Conservation (phyloP, 2,113 vertebrate genomes). For the Syrrhaptes paradoxus region DNA sequence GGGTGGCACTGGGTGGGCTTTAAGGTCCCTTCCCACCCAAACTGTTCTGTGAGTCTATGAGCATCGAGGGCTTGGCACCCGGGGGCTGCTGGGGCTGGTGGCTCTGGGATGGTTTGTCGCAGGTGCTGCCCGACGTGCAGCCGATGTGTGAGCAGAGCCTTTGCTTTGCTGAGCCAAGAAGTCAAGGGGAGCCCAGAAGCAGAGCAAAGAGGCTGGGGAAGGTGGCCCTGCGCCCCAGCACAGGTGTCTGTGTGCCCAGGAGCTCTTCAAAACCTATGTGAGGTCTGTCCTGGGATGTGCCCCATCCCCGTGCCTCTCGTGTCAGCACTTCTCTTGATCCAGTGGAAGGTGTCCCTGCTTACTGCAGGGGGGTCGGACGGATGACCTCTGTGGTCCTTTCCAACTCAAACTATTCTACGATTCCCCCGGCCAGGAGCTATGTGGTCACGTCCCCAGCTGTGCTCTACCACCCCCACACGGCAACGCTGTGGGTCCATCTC, state of each 20-base stretch:
- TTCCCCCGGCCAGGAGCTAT: background rate
- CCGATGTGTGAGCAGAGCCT: background rate
- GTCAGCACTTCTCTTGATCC: background rate
- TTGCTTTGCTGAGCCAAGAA: background rate
- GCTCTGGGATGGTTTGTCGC: background rate
- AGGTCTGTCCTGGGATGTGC: background rate
- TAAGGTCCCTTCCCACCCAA: no score
- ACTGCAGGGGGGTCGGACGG: no score
- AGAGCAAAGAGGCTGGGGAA: background rate
- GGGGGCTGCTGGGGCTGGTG: background rate
- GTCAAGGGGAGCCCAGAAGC: background rate
- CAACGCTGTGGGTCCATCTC: slow-evolving; percentile 27
- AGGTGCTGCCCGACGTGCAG: background rate
- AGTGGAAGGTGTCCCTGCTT: no score
- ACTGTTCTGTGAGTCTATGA: no score
- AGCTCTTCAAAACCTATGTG: background rate
- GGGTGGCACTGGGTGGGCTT: no score
- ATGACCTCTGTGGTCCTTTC: no score
- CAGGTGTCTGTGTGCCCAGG: background rate
- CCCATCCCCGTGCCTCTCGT: background rate
- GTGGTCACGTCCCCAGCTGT: slow-evolving; percentile 10
- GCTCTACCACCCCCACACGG: background rate
- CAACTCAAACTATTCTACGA: no score
- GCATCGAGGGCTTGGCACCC: fast-evolving
- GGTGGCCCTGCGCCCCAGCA: background rate